Evolutionary conservation across 1,140 invertebrate species (phyloP).

Genomic region (Zaprionus kolodkinae): DNA sequence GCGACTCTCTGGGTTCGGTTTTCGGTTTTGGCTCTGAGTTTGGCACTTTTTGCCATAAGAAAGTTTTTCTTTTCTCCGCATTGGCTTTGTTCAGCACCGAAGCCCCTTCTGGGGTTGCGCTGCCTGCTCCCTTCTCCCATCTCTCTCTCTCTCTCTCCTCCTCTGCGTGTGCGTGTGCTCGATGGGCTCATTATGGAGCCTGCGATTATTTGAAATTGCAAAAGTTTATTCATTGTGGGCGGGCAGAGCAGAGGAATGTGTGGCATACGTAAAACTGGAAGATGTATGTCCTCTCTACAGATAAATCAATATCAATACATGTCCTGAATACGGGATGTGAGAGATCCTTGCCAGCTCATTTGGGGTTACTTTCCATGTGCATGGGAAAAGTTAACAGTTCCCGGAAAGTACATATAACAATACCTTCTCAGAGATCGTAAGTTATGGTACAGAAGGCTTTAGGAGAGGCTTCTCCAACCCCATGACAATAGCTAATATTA

Average conservation of each 20-base stretch:
- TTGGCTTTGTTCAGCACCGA: slow-evolving; percentile 45
- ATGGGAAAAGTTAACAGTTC: slow-evolving; percentile 13
- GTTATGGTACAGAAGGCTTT: no score
- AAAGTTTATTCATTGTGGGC: slow-evolving; percentile 77
- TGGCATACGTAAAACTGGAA: slow-evolving; percentile 71
- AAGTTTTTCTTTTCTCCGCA: slow-evolving; percentile 77
- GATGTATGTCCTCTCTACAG: slow-evolving; percentile 64
- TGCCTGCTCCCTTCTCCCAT: not conserved
- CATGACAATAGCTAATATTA: no score
- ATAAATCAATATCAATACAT: slow-evolving; percentile 80
- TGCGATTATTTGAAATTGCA: slow-evolving; percentile 82
- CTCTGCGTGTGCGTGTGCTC: slow-evolving; percentile 56
- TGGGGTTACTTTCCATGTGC: not conserved
- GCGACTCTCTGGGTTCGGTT: not conserved
- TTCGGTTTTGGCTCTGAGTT: slow-evolving; percentile 57
- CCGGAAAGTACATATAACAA: no score
- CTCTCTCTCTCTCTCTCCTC: no score
- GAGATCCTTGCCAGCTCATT: slow-evolving; percentile 20
- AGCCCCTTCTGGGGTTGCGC: slow-evolving; percentile 22
- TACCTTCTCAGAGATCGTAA: no score
- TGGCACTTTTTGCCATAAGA: slow-evolving; percentile 81
- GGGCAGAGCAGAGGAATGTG: slow-evolving; percentile 32
- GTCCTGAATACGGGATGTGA: slow-evolving; percentile 70
- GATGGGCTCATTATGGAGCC: slow-evolving; percentile 77
- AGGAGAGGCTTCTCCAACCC: no score